These are phyloP conservation scores for Phyllotis vaccarum DNA, from an alignment of 2,797 vertebrate genomes.

Conservation along the genomic window DNA sequence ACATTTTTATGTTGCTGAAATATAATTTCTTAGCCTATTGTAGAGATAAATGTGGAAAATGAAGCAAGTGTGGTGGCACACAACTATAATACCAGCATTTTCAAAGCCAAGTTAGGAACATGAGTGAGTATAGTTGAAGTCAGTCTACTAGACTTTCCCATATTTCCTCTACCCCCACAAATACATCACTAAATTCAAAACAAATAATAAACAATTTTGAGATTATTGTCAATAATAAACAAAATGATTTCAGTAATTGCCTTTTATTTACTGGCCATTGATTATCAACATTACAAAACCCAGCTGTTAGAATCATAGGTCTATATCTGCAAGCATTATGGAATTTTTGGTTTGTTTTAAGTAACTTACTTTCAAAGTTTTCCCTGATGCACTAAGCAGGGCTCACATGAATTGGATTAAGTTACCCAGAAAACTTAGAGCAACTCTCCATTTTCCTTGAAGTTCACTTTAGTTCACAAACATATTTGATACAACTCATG, in stretches of 20 bases:
- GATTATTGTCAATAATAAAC: background rate
- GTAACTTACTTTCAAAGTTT: background rate
- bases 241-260: too few relatives aligned
- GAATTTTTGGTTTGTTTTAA: background rate
- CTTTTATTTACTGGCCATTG: accelerated
- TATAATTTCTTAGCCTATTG: background rate
- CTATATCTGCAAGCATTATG: background rate
- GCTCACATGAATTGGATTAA: background rate
- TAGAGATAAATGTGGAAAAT: background rate
- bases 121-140: background rate
- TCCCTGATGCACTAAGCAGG: background rate
- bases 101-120: background rate
- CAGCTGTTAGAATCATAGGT: background rate
- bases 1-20: background rate
- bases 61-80: too few relatives aligned
- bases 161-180: background rate
- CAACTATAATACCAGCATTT: background rate
- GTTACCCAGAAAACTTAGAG: background rate
- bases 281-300: background rate
- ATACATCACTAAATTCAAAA: background rate
- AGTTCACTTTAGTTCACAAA: background rate
- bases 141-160: background rate
- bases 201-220: background rate
- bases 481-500: background rate
- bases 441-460: background rate